A percentile compares a stretch with the other conserved stretches of the same genome.
phyloP scores from a whole-genome alignment of 2,888 invertebrate genomes.

The Cryptus armator region DNA sequence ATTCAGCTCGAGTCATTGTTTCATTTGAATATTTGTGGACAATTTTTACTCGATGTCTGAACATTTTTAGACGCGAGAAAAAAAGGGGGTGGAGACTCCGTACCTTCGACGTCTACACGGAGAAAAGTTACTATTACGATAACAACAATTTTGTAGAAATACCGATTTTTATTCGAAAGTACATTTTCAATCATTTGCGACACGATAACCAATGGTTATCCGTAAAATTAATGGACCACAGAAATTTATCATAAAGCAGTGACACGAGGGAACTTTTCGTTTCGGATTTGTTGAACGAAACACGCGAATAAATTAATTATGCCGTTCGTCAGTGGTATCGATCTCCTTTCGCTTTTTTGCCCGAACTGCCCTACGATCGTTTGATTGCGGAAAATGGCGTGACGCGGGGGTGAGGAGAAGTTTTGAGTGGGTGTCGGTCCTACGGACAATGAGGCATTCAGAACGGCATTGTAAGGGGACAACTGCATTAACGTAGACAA shows the following conservation, averaged over 20 bases:
- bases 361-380: conserved; percentile 75
- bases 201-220: neutral
- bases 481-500: conserved; percentile 84
- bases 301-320: conserved; percentile 75
- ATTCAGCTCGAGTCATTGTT: no score
- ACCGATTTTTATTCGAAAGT: neutral
- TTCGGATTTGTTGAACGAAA: conserved; percentile 25
- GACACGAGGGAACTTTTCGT: neutral
- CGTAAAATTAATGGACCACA: neutral
- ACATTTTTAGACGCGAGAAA: no score
- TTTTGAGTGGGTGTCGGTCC: conserved; percentile 82
- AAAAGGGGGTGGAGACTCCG: no score
- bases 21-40: no score
- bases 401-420: conserved; percentile 77
- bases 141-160: neutral
- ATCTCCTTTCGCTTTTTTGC: conserved; percentile 61
- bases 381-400: conserved; percentile 81
- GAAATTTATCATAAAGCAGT: neutral
- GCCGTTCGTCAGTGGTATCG: conserved; percentile 67
- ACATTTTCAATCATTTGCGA: neutral
- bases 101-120: no score
- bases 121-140: no score
- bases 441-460: conserved; percentile 83
- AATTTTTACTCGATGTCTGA: no score
- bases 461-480: conserved; percentile 78